phyloP scores from a whole-genome alignment of 2,888 invertebrate genomes.

The Euproctis similis region DNA sequence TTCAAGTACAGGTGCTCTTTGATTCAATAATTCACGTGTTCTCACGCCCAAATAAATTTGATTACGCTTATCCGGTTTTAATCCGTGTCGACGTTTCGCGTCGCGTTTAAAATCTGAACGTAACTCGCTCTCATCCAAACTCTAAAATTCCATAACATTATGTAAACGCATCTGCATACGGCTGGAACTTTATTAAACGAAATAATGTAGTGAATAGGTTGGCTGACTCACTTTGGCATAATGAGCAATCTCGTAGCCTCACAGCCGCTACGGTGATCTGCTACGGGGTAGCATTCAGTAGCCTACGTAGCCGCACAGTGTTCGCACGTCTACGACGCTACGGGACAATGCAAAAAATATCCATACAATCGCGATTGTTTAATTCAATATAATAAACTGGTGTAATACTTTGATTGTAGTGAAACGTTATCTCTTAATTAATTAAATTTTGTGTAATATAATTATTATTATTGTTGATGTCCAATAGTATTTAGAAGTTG shows the following conservation, averaged over 20 bases:
- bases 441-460: no score
- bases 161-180: constrained; percentile 44
- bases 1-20: neutral
- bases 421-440: no score
- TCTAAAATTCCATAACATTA: constrained; percentile 22
- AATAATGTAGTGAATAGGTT: constrained; percentile 45
- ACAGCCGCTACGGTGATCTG: constrained; percentile 13
- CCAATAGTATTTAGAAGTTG: constrained; percentile 18
- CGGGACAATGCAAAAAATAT: constrained; percentile 17
- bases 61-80: no score
- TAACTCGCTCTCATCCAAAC: no score
- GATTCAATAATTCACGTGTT: constrained; percentile 19
- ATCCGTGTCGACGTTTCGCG: no score
- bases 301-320: constrained; percentile 21
- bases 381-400: no score
- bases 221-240: constrained; percentile 32
- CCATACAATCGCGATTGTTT: constrained; percentile 1
- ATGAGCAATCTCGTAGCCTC: constrained; percentile 44
- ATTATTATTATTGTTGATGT: constrained; percentile 11
- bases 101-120: no score
- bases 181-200: constrained; percentile 47
- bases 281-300: constrained; percentile 24
- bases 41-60: constrained; percentile 24
- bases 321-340: constrained; percentile 20
- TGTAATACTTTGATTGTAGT: no score